Evolutionary conservation across 1,140 invertebrate species (phyloP), one percentile per base, ranked within the genome.

Genomic region (Drosophila santomea): DNA sequence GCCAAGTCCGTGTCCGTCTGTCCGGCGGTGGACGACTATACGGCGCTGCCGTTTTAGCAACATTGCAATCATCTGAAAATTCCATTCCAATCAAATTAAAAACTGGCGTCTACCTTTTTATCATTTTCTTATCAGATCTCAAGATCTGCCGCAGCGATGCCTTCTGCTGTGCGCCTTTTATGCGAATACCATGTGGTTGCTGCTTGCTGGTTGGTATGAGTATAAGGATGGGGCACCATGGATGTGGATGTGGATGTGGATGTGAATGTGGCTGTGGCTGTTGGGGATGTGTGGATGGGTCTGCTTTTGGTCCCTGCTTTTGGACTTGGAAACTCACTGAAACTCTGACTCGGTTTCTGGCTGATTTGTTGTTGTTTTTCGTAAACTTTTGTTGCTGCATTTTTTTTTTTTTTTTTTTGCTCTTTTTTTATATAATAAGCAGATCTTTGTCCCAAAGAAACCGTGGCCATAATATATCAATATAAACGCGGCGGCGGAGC

Each of bases 381-480:
- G 74, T 80, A 79, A 57, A 47, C 41, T 36, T 62, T 64, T 63
- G 60, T 81, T 82, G 32, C 8, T 32, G 32, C 32, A 32, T 32
- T 32, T 76, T 63, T 78, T 75, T 67, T 43, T 20, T 1, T n/a
- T 57, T 20, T 1, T n/a, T 57, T 79, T 63, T 71, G 72, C 71
- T 75, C 71, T 61, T 88, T 81, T 80, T 88, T 84, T 84, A 88
- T 91, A 91, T 91, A 91, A 91, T 90, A 90, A 90, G 85, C 85
- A 91, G 90, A 91, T 91, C 90, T 91, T 91, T 91, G 90, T 91
- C 90, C 86, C 90, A 91, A 91, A 91, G 90, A 90, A 86, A 90
- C 82, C 80, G 81, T 90, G 78, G 90, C 80, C 90, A 84, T 89
- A 90, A 91, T 91, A 91, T 91, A 91, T 91, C 89, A 91, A 91